A percentile compares a stretch with the other conserved stretches of the same genome.
Conservation (phyloP, 2,113 vertebrate genomes). For the Eretmochelys imbricata region DNA sequence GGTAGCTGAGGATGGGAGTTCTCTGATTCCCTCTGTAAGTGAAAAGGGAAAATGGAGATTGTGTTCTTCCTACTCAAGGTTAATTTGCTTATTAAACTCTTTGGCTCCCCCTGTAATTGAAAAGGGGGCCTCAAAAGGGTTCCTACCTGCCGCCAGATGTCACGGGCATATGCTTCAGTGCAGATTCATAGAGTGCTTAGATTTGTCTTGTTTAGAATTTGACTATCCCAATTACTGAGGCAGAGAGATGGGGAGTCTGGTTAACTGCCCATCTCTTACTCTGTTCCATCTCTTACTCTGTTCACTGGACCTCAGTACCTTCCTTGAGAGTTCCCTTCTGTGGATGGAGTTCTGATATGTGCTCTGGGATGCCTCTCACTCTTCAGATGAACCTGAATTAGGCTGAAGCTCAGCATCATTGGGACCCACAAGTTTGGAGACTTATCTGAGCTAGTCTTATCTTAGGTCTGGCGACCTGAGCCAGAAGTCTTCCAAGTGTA, state of each 20-base stretch:
- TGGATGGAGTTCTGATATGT: background rate
- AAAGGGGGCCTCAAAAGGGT: too few relatives aligned
- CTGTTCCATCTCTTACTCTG: too few relatives aligned
- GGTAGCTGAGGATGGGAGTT: background rate
- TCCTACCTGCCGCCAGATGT: too few relatives aligned
- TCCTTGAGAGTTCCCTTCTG: background rate
- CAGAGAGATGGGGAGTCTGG: background rate
- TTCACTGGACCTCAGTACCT: background rate
- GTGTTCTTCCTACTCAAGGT: background rate
- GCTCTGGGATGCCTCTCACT: background rate
- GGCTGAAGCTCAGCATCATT: too few relatives aligned
- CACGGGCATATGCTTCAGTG: background rate
- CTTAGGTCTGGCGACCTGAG: too few relatives aligned
- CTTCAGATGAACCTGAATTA: too few relatives aligned
- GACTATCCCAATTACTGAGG: background rate
- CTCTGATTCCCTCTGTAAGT: constrained; percentile 32
- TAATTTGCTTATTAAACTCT: background rate
- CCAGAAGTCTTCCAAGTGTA: too few relatives aligned
- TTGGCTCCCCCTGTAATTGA: background rate
- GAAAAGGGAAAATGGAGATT: constrained; percentile 33
- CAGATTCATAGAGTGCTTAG: background rate
- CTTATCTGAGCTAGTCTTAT: too few relatives aligned
- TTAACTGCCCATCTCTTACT: too few relatives aligned
- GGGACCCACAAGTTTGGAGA: too few relatives aligned
- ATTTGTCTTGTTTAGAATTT: background rate